Conservation (phyloP, 2,888 invertebrate species). For the Rotaria socialis region DNA sequence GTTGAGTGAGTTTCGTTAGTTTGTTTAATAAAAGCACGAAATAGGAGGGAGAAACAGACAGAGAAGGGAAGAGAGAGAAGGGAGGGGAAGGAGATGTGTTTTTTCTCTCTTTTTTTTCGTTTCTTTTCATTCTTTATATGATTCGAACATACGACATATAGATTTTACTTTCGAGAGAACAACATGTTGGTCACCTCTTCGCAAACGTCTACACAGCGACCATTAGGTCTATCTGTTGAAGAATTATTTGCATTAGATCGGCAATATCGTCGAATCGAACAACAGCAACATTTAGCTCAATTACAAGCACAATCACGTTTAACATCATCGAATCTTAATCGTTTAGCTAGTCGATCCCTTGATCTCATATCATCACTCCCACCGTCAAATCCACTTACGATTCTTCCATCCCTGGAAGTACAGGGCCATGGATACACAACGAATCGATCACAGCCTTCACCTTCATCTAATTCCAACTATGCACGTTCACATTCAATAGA, state of each 20-base stretch:
- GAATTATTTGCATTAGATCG: constrained; percentile 22
- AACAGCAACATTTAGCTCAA: constrained; percentile 24
- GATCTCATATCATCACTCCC: neutral
- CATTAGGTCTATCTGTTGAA: constrained; percentile 8
- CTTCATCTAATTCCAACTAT: neutral
- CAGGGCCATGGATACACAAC: neutral
- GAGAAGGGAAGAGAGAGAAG: no score
- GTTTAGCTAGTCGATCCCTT: neutral
- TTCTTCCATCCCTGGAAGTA: neutral
- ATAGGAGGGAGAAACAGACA: no score
- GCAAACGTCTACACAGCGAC: neutral
- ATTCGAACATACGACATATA: neutral
- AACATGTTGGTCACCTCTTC: constrained; percentile 13
- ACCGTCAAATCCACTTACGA: neutral
- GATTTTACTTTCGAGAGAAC: constrained; percentile 8
- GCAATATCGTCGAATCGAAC: constrained; percentile 23
- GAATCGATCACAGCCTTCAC: neutral
- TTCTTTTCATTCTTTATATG: constrained; percentile 24
- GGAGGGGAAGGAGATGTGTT: neutral
- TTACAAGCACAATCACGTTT: neutral
- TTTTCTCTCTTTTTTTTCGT: neutral
- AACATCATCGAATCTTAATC: constrained; percentile 16
- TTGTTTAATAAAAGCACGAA: neutral
- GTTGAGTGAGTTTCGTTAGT: neutral
- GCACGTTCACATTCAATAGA: neutral